These are phyloP conservation scores for Acridotheres tristis DNA, from an alignment of 2,797 vertebrate genomes.

Conservation along the genomic window DNA sequence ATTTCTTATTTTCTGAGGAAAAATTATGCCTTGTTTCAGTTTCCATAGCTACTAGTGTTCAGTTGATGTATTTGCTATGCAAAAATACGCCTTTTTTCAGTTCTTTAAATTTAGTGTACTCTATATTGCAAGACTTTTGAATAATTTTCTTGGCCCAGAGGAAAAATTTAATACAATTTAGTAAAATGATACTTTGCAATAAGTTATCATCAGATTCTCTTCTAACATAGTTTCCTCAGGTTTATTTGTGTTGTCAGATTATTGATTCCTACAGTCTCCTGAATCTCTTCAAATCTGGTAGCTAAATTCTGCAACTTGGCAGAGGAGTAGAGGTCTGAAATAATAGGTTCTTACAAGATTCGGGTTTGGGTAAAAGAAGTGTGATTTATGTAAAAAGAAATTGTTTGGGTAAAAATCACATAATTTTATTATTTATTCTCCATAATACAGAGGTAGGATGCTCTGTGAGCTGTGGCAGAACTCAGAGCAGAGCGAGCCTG, in stretches of 20 bases:
- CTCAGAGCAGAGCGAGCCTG: fast-evolving
- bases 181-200: not conserved
- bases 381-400: not conserved
- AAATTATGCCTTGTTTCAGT: not conserved
- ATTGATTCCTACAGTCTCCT: not conserved
- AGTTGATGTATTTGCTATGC: not conserved
- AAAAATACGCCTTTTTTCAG: not conserved
- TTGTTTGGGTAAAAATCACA: not conserved
- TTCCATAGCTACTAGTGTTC: constrained; percentile 16
- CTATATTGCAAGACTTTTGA: not conserved
- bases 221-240: not conserved
- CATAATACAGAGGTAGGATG: not conserved
- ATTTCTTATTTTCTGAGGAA: not conserved
- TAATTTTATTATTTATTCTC: not conserved
- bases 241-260: not conserved
- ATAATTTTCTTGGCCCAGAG: not conserved
- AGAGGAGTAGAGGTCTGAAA: not conserved
- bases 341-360: not conserved
- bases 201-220: not conserved
- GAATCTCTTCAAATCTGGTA: not conserved
- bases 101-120: not conserved
- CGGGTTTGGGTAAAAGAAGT: not conserved
- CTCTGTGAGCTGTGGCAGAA: not conserved
- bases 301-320: not conserved
- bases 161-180: not conserved